These are phyloP conservation scores for Sebastes matsubarae DNA, from an alignment of 2,797 vertebrate genomes.

Conservation along the genomic window DNA sequence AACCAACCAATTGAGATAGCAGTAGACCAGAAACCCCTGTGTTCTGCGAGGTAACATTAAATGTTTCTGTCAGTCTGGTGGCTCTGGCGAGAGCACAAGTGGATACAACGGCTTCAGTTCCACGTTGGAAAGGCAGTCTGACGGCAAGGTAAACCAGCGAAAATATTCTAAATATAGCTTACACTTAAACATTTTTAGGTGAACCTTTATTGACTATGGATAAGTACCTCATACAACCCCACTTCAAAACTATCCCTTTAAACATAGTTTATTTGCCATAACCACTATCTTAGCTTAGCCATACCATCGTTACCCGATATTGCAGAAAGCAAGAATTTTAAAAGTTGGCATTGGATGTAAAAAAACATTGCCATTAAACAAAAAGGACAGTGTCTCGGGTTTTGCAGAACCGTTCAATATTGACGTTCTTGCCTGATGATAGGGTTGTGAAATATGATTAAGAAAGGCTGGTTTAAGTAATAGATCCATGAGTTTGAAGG, in stretches of 20 bases:
- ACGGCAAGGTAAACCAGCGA: neutral
- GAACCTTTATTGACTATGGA: no score
- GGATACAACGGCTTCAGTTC: neutral
- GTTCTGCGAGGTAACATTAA: rapidly evolving
- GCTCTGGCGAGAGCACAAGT: neutral
- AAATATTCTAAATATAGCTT: neutral
- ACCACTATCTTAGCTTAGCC: no score
- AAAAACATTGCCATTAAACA: neutral
- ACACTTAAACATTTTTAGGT: no score
- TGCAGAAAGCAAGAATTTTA: neutral
- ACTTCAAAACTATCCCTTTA: no score
- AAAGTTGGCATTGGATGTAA: neutral
- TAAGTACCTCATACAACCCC: no score
- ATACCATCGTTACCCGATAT: neutral
- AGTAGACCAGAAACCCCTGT: no score
- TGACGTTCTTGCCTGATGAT: neutral
- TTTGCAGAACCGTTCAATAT: neutral
- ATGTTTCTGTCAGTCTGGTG: neutral
- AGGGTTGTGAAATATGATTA: neutral
- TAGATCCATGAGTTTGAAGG: neutral
- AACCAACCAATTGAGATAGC: no score
- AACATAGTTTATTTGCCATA: no score
- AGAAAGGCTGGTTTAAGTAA: neutral
- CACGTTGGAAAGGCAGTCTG: neutral
- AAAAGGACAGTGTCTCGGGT: neutral